Conservation (phyloP, 1,140 invertebrate species). For the Medauroidea extradentata region DNA sequence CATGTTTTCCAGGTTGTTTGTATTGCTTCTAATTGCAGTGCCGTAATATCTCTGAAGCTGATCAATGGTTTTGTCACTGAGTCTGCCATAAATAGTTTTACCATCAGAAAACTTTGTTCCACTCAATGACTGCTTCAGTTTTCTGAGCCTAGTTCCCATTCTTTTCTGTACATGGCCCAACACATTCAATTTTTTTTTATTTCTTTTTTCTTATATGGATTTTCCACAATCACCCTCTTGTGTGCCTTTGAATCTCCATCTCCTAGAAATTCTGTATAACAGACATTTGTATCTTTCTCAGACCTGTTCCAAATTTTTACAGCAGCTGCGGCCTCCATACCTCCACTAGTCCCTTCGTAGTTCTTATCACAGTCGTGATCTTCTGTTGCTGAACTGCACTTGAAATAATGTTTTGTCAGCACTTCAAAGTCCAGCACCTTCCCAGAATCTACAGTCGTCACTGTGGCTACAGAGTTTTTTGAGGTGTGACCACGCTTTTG, state of each 20-base stretch:
- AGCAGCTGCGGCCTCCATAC: conserved; percentile 13
- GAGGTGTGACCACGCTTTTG: conserved; percentile 14
- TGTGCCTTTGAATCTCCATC: conserved; percentile 3
- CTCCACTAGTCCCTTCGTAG: conserved; percentile 18
- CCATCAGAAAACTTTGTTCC: not conserved
- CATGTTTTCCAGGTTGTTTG: conserved; percentile 19
- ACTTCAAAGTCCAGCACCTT: conserved; percentile 12
- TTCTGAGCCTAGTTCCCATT: conserved; percentile 14
- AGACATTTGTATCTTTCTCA: not conserved
- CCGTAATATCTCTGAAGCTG: conserved; percentile 25
- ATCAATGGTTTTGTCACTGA: conserved; percentile 21
- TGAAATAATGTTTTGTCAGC: conserved; percentile 12
- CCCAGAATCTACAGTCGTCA: conserved; percentile 9
- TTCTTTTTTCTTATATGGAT: not conserved
- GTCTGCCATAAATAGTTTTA: conserved; percentile 17
- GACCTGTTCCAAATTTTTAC: conserved; percentile 5
- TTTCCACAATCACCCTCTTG: not conserved
- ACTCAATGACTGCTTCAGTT: not conserved
- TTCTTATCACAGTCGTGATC: conserved; percentile 3
- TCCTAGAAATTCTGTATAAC: conserved; percentile 1
- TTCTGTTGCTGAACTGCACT: not conserved
- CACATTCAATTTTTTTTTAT: conserved; percentile 20
- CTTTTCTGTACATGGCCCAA: conserved; percentile 21
- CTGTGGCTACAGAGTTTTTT: conserved; percentile 11
- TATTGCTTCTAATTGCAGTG: conserved; percentile 23